A percentile compares a stretch with the other conserved stretches of the same genome.
Conservation (phyloP, 2,797 vertebrate species). For the Darevskia mixta region DNA sequence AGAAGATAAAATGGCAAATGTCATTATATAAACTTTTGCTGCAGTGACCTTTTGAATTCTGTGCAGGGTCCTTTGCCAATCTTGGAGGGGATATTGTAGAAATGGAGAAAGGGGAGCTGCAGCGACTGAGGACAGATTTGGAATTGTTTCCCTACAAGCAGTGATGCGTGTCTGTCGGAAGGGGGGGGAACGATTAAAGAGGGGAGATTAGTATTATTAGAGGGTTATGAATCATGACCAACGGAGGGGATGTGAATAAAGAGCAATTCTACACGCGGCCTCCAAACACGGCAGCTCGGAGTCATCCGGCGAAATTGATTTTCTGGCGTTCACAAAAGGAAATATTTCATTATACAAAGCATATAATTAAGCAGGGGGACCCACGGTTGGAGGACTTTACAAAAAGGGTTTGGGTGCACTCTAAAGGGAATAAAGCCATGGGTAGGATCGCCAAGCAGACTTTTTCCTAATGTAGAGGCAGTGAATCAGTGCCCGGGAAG, state of each 20-base stretch:
- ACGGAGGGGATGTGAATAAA: background rate
- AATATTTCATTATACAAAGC: background rate
- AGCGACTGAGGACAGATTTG: no score
- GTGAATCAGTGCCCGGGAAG: background rate
- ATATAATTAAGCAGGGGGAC: no score
- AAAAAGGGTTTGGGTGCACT: background rate
- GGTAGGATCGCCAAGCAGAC: background rate
- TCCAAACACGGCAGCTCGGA: no score
- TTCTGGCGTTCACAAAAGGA: background rate
- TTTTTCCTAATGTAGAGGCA: background rate
- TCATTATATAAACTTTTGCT: background rate
- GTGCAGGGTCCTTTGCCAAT: background rate
- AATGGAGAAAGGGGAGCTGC: background rate
- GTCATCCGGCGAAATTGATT: background rate
- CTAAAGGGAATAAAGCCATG: no score
- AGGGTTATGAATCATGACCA: background rate
- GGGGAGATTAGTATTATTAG: no score
- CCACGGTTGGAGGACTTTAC: background rate
- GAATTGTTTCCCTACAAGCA: no score
- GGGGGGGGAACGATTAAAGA: background rate
- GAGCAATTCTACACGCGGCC: background rate
- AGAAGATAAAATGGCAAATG: conserved; percentile 16
- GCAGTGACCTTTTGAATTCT: background rate
- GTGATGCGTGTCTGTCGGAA: no score
- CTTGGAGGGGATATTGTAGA: background rate